phyloP scores from a whole-genome alignment of 2,888 invertebrate species.

The Stenodera caucasica region DNA sequence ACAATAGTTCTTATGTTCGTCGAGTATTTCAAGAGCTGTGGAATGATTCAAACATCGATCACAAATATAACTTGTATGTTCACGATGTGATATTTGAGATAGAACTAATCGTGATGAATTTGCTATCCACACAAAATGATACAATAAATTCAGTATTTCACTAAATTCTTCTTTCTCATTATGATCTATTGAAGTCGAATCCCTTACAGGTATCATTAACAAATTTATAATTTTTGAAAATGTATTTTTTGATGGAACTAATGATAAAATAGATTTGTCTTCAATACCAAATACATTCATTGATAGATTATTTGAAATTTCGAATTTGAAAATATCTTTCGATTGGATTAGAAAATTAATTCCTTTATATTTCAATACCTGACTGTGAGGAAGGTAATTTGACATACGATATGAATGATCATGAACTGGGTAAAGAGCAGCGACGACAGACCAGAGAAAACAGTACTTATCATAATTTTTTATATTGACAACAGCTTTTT shows the following conservation, averaged over 20 bases:
- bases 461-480: conserved; percentile 33
- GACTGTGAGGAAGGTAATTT: conserved; percentile 33
- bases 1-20: no score
- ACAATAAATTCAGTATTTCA: not conserved
- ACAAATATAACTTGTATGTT: conserved; percentile 20
- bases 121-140: conserved; percentile 33
- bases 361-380: conserved; percentile 33
- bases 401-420: conserved; percentile 20
- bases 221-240: not conserved
- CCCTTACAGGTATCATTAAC: conserved; percentile 2
- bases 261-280: not conserved
- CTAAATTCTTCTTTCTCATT: not conserved
- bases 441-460: conserved; percentile 37
- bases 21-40: conserved; percentile 6
- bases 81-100: conserved; percentile 17
- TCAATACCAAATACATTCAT: conserved; percentile 6
- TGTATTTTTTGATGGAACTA: conserved; percentile 18
- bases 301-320: conserved; percentile 15
- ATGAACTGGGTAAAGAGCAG: conserved; percentile 31
- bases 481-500: conserved; percentile 25
- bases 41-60: conserved; percentile 29
- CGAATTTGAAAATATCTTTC: conserved; percentile 18
- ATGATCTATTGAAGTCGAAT: no score
- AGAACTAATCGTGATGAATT: conserved; percentile 24
- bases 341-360: conserved; percentile 33